Percentiles rank a stretch among this genome's conserved stretches.
These are phyloP conservation scores for Caenorhabditis sp. DNA, from an alignment of 2,888 invertebrate species.

Conservation along the genomic window DNA sequence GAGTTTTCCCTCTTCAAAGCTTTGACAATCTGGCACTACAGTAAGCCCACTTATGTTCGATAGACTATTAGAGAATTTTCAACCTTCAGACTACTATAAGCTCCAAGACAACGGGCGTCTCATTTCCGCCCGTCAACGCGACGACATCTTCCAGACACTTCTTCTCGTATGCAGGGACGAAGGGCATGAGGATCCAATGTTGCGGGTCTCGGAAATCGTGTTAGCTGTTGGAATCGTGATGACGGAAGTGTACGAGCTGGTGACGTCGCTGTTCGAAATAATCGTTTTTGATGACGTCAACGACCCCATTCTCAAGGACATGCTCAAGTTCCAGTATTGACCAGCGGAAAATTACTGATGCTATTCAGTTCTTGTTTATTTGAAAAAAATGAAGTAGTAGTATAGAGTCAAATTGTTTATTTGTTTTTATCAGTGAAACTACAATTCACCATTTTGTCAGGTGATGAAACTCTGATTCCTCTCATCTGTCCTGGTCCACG, in stretches of 20 bases:
- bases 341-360: too few species aligned
- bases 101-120: conserved; percentile 54
- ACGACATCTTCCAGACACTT: conserved; percentile 56
- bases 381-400: too few species aligned
- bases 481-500: too few species aligned
- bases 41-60: too few species aligned
- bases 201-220: conserved; percentile 55
- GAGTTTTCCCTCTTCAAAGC: conserved; percentile 64
- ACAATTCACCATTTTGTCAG: too few species aligned
- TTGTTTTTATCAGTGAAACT: too few species aligned
- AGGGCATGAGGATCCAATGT: conserved; percentile 46
- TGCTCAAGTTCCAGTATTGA: conserved; percentile 60
- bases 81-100: conserved; percentile 63
- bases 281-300: conserved; percentile 49
- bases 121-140: conserved; percentile 55
- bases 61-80: too few species aligned
- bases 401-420: too few species aligned
- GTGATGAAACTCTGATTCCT: too few species aligned
- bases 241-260: conserved; percentile 59
- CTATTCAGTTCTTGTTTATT: too few species aligned
- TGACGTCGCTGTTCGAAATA: conserved; percentile 51
- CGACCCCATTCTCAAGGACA: conserved; percentile 61
- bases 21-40: conserved; percentile 63
- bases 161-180: conserved; percentile 58
- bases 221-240: conserved; percentile 54